These are phyloP conservation scores for Erebia palarica DNA, from an alignment of 2,888 invertebrate genomes.

Conservation along the genomic window DNA sequence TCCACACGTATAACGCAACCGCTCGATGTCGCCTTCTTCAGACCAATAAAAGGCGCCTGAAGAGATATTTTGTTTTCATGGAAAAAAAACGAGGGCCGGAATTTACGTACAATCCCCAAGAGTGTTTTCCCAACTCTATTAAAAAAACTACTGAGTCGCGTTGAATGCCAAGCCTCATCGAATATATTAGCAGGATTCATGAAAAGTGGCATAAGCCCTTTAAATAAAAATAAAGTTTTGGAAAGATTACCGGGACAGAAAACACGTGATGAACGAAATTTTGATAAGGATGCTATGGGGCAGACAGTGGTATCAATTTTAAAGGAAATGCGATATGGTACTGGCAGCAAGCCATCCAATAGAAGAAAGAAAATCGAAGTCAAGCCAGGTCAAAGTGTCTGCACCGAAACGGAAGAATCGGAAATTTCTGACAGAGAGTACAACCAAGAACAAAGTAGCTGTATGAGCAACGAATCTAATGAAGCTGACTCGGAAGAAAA, in stretches of 20 bases:
- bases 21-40: conserved; percentile 47
- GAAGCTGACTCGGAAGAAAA: too few relatives aligned
- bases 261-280: not conserved
- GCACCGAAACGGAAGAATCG: too few relatives aligned
- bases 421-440: too few relatives aligned
- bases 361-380: too few relatives aligned
- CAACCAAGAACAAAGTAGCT: too few relatives aligned
- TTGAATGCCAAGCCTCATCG: not conserved
- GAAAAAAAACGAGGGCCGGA: conserved; percentile 29
- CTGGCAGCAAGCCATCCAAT: too few relatives aligned
- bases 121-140: conserved; percentile 23
- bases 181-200: conserved; percentile 22
- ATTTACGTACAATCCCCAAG: conserved; percentile 20
- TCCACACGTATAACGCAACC: conserved; percentile 46
- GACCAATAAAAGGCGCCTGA: conserved; percentile 46
- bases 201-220: conserved; percentile 17
- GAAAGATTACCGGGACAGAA: conserved; percentile 4
- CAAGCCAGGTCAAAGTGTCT: too few relatives aligned
- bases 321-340: too few relatives aligned
- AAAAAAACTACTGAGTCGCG: conserved; percentile 3
- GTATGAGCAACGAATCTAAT: too few relatives aligned
- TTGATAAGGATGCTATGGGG: too few relatives aligned
- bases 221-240: conserved; percentile 13
- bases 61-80: conserved; percentile 39
- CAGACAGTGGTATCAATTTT: too few relatives aligned